These are phyloP conservation scores for Physella acuta DNA, from an alignment of 1,140 invertebrate species.

Conservation along the genomic window DNA sequence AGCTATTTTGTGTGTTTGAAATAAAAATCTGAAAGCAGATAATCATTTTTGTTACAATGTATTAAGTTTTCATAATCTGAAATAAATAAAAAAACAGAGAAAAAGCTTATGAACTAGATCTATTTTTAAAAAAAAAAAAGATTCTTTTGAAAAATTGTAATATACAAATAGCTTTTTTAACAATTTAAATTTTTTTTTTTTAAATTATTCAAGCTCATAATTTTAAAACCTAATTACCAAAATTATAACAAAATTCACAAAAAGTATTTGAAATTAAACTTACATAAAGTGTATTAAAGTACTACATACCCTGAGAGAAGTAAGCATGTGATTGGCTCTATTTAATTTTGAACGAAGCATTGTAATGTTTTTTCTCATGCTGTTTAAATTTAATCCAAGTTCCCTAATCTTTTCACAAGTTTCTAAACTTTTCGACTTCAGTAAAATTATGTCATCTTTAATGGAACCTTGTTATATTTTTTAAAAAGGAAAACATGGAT, in stretches of 20 bases:
- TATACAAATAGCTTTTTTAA: background rate
- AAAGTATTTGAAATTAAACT: too few species aligned
- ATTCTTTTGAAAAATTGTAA: conserved; percentile 1
- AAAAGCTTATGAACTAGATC: too few species aligned
- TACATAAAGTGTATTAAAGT: background rate
- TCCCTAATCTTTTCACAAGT: conserved; percentile 9
- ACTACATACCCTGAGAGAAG: background rate
- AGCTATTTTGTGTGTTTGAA: background rate
- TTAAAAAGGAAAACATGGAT: too few species aligned
- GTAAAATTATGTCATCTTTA: background rate
- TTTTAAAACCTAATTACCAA: too few species aligned
- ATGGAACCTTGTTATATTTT: too few species aligned
- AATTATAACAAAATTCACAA: too few species aligned
- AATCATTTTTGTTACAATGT: too few species aligned
- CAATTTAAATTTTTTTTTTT: background rate
- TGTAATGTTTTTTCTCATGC: conserved; percentile 6
- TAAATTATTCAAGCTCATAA: too few species aligned
- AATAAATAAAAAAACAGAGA: too few species aligned
- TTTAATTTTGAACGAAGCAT: conserved; percentile 2
- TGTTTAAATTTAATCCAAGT: background rate
- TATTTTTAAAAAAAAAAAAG: too few species aligned
- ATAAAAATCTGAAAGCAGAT: conserved; percentile 8
- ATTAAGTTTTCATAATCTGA: too few species aligned
- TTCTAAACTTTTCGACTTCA: background rate
- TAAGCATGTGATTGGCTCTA: background rate